phyloP scores from a whole-genome alignment of 2,113 vertebrate genomes.

The Hucho hucho region DNA sequence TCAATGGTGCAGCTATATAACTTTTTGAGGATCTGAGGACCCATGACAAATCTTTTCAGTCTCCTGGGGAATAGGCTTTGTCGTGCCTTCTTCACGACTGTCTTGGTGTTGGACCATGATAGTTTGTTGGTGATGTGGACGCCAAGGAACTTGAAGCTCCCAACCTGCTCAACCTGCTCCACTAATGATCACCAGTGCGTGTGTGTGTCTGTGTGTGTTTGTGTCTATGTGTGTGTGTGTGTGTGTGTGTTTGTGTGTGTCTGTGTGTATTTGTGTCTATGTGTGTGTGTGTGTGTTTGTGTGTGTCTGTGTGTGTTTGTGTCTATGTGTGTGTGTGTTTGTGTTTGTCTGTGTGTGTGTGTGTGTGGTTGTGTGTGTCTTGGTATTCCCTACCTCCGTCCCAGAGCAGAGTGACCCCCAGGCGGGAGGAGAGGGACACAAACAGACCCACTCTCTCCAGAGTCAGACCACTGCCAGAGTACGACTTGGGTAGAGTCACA shows the following conservation, averaged over 20 bases:
- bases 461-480: conserved; percentile 80
- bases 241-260: background rate
- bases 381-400: conserved; percentile 80
- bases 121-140: no score
- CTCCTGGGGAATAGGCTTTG: no score
- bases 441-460: conserved; percentile 79
- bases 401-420: conserved; percentile 86
- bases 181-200: background rate
- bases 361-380: background rate
- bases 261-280: background rate
- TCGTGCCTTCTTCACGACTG: no score
- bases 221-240: background rate
- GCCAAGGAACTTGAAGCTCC: no score
- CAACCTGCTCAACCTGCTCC: no score
- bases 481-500: conserved; percentile 78
- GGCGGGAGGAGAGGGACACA: conserved; percentile 76
- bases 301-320: background rate
- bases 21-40: no score
- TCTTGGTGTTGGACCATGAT: no score
- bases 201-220: background rate
- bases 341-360: background rate
- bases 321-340: background rate
- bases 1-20: no score
- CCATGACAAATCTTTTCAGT: no score
- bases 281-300: background rate